These are phyloP conservation scores for Drosophila kambysellisi DNA, from an alignment of 2,888 invertebrate species.

Conservation along the genomic window DNA sequence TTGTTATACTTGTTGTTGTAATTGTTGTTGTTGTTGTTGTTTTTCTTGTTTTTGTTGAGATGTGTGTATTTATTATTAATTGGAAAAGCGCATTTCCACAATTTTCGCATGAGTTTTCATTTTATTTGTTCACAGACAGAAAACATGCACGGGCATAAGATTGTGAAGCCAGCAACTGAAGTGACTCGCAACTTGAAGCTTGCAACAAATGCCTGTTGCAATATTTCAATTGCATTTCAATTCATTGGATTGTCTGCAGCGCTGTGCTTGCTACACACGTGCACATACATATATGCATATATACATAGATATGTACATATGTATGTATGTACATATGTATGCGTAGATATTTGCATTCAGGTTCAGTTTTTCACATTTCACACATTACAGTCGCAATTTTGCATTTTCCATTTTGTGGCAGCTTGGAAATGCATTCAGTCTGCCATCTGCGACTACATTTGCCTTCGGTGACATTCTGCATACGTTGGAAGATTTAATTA, in stretches of 20 bases:
- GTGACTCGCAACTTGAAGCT: conserved; percentile 30
- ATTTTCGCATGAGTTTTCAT: conserved; percentile 27
- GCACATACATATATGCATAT: not conserved
- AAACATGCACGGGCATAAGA: not conserved
- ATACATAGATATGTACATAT: not conserved
- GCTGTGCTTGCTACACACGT: conserved; percentile 13
- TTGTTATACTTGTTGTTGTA: not conserved
- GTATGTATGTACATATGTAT: not conserved
- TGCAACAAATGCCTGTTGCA: conserved; percentile 66
- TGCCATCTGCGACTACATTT: conserved; percentile 4
- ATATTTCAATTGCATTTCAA: conserved; percentile 73
- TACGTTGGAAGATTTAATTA: conserved; percentile 57
- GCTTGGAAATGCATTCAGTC: conserved; percentile 12
- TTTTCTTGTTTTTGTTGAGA: not conserved
- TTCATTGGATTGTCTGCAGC: conserved; percentile 52
- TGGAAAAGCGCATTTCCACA: conserved; percentile 41
- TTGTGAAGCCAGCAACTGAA: conserved; percentile 5
- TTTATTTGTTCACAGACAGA: conserved; percentile 8
- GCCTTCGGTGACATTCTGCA: not conserved
- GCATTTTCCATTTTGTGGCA: conserved; percentile 28
- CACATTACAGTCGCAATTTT: not conserved
- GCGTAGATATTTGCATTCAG: conserved; percentile 22
- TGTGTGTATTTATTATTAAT: conserved; percentile 39
- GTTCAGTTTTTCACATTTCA: conserved; percentile 36
- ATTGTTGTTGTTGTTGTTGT: conserved; percentile 2